Base-by-base conservation (phyloP, 2,113 vertebrate genomes). In the Ifrita kowaldi region DNA sequence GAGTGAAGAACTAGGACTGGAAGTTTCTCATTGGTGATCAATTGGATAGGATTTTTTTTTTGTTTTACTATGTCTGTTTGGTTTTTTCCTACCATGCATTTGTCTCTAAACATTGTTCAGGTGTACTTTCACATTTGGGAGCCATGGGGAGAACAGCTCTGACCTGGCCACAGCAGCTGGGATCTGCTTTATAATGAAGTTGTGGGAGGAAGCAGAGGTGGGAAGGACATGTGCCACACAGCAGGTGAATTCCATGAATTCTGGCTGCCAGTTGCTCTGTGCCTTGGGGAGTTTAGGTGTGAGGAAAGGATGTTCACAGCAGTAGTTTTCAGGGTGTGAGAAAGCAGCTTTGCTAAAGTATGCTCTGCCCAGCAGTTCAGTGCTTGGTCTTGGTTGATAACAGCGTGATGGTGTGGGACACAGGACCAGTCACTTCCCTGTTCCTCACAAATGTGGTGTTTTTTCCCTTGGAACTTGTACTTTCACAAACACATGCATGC, bases 261-360 rank as follows among this genome's bases (percentile, higher is more conserved):
- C 22, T 77, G 35, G 30, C 33, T 52, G 33, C 11, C 52, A 44
- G 42, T 7, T 84, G 24, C 33, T 42, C 17, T 55, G 35, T 63
- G 16, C 71, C 74, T 69, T 55, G 37, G 0, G 1, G 32, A 88
- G 37, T 53, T 42, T 6, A 42, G 42, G 6, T 18, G 16, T 22
- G 16, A 84, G 50, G 50, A 63, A 89, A 75, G 11, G 23, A 35
- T 71, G 47, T 55, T 60, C 69, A 33, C 53, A 82, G 47, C 26
- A 63, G 23, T 42, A 55, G 16, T 50, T 63, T 53, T 47, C 39
- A 65, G 47, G 26, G 3, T 52, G 24, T 33, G 44, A 52, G 71
- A 37, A 83, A 26, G 5, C 0, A 0, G 5, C 18, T 89, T 53
- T 49, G 19, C 47, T 60, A 52, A 71, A 85, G 16, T 44, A 6